Evolutionary conservation across 1,140 invertebrate genomes (phyloP).

Genomic region (Cylas formicarius): DNA sequence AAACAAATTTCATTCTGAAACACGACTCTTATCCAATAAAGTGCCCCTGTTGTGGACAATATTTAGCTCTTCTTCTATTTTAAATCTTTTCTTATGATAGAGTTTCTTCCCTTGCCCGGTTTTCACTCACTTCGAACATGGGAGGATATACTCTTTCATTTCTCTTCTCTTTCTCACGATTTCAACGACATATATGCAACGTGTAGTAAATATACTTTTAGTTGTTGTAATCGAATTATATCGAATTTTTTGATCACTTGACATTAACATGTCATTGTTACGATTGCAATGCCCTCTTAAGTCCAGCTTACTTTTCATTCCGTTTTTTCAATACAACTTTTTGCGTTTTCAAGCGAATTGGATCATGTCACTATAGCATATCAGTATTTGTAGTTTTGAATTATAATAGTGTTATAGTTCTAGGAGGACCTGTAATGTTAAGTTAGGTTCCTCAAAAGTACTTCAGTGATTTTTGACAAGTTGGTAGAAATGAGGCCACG

Average conservation of each 20-base stretch:
- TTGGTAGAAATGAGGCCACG: too few species aligned
- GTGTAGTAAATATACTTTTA: too few species aligned
- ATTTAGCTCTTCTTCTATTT: conserved; percentile 27
- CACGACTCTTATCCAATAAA: conserved; percentile 10
- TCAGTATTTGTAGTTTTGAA: conserved; percentile 31
- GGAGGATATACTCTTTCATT: too few species aligned
- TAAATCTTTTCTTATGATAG: too few species aligned
- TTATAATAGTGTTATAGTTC: conserved; percentile 23
- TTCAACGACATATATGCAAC: too few species aligned
- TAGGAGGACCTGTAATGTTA: conserved; percentile 21
- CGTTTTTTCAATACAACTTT: conserved; percentile 1
- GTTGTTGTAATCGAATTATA: too few species aligned
- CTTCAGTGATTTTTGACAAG: too few species aligned
- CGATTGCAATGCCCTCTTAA: background rate
- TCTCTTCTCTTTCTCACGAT: too few species aligned
- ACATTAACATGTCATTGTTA: background rate
- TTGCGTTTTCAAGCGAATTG: conserved; percentile 10
- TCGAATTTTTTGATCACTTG: too few species aligned
- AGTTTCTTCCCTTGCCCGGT: too few species aligned
- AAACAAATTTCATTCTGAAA: background rate
- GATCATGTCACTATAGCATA: conserved; percentile 37
- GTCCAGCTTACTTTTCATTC: background rate
- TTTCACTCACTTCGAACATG: too few species aligned
- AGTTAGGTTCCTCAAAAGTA: conserved; percentile 18
- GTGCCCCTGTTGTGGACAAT: conserved; percentile 30